These are phyloP conservation scores for Unio pictorum DNA, from an alignment of 2,888 invertebrate genomes.

Conservation along the genomic window DNA sequence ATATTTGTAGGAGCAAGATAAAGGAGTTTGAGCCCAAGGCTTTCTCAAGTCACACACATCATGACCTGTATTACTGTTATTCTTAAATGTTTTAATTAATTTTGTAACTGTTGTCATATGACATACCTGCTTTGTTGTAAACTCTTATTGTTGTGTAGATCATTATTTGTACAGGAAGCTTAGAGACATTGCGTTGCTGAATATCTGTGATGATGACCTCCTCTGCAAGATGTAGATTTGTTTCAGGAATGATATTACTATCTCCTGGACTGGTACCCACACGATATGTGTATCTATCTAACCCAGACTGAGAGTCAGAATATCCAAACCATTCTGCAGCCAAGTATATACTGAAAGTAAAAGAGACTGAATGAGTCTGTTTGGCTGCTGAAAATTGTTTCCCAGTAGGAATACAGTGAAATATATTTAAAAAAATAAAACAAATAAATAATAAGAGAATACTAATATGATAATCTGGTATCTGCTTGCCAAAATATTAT, in stretches of 20 bases:
- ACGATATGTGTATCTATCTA: slow-evolving; percentile 17
- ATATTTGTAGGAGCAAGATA: too few species aligned
- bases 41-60: too few species aligned
- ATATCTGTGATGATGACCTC: slow-evolving; percentile 12
- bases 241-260: slow-evolving; percentile 12
- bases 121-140: slow-evolving; percentile 41
- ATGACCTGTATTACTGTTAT: too few species aligned
- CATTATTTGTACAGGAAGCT: slow-evolving; percentile 15
- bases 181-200: neutral
- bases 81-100: too few species aligned
- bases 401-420: too few species aligned
- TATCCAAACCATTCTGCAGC: slow-evolving; percentile 25
- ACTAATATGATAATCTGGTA: too few species aligned
- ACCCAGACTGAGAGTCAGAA: slow-evolving; percentile 21
- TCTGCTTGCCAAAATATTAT: too few species aligned
- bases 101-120: neutral
- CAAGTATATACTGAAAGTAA: slow-evolving; percentile 10
- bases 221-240: slow-evolving; percentile 15
- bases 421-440: too few species aligned
- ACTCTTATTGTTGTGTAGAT: slow-evolving; percentile 37
- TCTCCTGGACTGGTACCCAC: slow-evolving; percentile 14
- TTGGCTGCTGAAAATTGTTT: too few species aligned
- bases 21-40: too few species aligned
- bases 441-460: too few species aligned
- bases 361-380: too few species aligned